These are phyloP conservation scores for Suricata suricatta DNA, from an alignment of 2,113 vertebrate species.

Conservation along the genomic window DNA sequence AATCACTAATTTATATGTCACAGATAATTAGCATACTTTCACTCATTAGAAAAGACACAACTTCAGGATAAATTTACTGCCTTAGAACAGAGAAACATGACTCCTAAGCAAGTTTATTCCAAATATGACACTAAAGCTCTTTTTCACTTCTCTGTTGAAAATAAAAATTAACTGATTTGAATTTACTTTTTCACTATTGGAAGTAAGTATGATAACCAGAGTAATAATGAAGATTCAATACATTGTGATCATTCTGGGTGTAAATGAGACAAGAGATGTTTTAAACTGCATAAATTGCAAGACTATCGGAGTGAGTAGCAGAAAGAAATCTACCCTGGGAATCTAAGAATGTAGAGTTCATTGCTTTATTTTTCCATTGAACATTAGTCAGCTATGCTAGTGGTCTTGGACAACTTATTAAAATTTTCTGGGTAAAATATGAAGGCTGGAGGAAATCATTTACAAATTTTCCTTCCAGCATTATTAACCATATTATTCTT, in stretches of 20 bases:
- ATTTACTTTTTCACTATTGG: background rate
- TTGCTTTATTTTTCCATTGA: background rate
- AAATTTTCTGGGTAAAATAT: background rate
- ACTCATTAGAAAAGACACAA: slow-evolving; percentile 27
- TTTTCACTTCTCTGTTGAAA: background rate
- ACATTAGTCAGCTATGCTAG: background rate
- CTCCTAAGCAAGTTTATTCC: background rate
- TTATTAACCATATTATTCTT: background rate
- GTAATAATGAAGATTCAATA: background rate
- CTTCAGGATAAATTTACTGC: background rate
- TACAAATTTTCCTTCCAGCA: background rate
- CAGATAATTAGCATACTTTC: slow-evolving; percentile 53
- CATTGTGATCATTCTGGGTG: background rate
- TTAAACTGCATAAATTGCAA: background rate
- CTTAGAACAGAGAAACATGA: background rate
- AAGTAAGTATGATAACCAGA: background rate
- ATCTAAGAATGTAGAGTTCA: background rate
- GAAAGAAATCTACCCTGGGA: background rate
- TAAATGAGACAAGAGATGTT: background rate
- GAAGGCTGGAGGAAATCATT: background rate
- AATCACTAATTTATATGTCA: slow-evolving; percentile 36
- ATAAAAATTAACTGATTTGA: background rate
- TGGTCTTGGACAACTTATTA: background rate
- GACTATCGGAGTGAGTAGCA: background rate
- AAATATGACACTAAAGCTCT: background rate